Base-by-base conservation (phyloP, 2,113 vertebrate species). In the Daubentonia madagascariensis region DNA sequence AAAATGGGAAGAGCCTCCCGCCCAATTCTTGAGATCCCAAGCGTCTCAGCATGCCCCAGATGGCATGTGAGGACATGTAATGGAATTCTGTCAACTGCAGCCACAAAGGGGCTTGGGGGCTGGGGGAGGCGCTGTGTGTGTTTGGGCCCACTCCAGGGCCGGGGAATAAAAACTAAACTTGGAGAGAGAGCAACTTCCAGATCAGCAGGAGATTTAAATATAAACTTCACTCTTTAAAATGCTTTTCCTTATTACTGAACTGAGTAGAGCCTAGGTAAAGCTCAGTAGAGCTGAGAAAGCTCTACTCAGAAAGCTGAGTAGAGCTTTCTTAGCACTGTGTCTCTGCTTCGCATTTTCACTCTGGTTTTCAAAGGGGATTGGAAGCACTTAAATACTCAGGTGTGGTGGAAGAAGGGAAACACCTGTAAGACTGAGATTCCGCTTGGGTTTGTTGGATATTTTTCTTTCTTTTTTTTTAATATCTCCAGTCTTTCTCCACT, bases 111-210 rank as follows among this genome's bases (percentile, higher is more conserved):
- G 14, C 25, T 4, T 4, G 8, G 11, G 65, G 14, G 73, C 3
- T 40, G 35, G 5, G 18, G 1, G 6, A 2, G 65, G 65, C 3
- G 13, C 30, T 28, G 40, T 20, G 48, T 67, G 25, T 50, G 28
- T 57, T 48, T 3, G 2, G 48, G 57, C 8, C 25, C 18, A 8
- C 6, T 0, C 45, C 43, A 45, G 4, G 1, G 30, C 12, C 59
- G 20, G 76, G 30, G 48, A 67, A 20, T 75, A 43, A 45, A 68
- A 75, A 13, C 9, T n/a, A n/a, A 10, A 78, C 43, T 0, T 48
- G 61, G 57, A n/a, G 8, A 79, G 30, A 63, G 10, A 40, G 40
- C 43, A 6, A 5, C 48, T 85, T 68, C 57, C 61, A 57, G 32
- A 84, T 75, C 68, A 37, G 32, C 48, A 57, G 54, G 63, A 50